A percentile compares a stretch with the other conserved stretches of the same genome.
Evolutionary conservation across 1,140 invertebrate genomes (phyloP).

Genomic region (Asbolus verrucosus): DNA sequence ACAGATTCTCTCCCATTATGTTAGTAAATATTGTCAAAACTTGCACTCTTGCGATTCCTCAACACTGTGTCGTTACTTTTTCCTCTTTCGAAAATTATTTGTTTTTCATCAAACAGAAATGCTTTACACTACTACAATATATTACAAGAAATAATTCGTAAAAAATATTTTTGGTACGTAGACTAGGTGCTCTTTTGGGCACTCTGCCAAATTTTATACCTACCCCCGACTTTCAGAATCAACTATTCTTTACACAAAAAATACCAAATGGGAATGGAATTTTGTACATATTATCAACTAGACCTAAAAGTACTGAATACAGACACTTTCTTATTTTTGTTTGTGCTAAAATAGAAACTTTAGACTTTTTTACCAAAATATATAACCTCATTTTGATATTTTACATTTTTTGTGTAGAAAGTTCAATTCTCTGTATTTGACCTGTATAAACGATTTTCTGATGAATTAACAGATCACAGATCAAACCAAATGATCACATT

Average conservation of each 20-base stretch:
- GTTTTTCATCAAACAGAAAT: constrained; percentile 46
- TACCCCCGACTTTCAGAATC: constrained; percentile 54
- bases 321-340: constrained; percentile 49
- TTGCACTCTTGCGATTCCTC: constrained; percentile 26
- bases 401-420: constrained; percentile 60
- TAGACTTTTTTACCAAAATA: constrained; percentile 61
- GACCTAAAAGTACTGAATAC: constrained; percentile 48
- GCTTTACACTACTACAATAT: constrained; percentile 49
- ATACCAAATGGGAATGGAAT: constrained; percentile 55
- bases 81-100: constrained; percentile 35
- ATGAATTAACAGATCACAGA: constrained; percentile 55
- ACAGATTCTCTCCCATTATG: constrained; percentile 28
- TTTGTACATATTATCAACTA: constrained; percentile 60
- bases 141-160: constrained; percentile 54
- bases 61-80: constrained; percentile 26
- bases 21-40: constrained; percentile 39
- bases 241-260: constrained; percentile 56
- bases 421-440: constrained; percentile 58
- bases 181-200: constrained; percentile 56
- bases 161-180: constrained; percentile 57
- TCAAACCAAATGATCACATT: constrained; percentile 45
- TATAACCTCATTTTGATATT: constrained; percentile 58
- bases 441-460: constrained; percentile 49
- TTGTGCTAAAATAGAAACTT: constrained; percentile 63
- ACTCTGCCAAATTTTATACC: constrained; percentile 53